Evolutionary conservation across 2,888 invertebrate species (phyloP).

Genomic region (Brassicogethes aeneus): DNA sequence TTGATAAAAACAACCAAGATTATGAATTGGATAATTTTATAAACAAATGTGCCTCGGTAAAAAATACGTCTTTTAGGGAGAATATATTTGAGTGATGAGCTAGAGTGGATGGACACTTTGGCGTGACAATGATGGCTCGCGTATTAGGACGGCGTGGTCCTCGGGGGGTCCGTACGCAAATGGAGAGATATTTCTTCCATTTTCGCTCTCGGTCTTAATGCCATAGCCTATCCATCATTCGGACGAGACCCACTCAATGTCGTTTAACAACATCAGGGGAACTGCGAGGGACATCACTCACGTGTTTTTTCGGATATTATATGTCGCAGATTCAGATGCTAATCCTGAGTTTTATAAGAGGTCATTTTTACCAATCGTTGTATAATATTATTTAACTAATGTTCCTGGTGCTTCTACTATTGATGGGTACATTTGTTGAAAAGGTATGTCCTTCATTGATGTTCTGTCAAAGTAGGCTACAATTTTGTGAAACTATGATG

Average conservation of each 20-base stretch:
- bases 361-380: too few relatives aligned
- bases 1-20: too few relatives aligned
- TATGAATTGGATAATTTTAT: too few relatives aligned
- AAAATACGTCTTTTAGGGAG: too few relatives aligned
- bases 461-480: too few relatives aligned
- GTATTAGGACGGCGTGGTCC: conserved; percentile 29
- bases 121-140: conserved; percentile 35
- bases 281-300: conserved; percentile 16
- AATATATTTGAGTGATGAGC: conserved; percentile 33
- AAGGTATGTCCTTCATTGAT: too few relatives aligned
- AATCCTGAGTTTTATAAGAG: too few relatives aligned
- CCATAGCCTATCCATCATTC: conserved; percentile 29
- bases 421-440: too few relatives aligned
- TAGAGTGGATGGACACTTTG: conserved; percentile 23
- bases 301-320: background rate
- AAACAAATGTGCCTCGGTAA: too few relatives aligned
- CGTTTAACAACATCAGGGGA: conserved; percentile 26
- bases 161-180: conserved; percentile 29
- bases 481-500: too few relatives aligned
- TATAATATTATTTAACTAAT: too few relatives aligned
- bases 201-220: conserved; percentile 28
- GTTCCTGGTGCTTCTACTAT: too few relatives aligned
- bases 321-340: background rate
- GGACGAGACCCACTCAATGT: conserved; percentile 29
- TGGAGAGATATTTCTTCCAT: conserved; percentile 37